Conservation (phyloP, 23 tunicate genomes). For the Styela clava region DNA sequence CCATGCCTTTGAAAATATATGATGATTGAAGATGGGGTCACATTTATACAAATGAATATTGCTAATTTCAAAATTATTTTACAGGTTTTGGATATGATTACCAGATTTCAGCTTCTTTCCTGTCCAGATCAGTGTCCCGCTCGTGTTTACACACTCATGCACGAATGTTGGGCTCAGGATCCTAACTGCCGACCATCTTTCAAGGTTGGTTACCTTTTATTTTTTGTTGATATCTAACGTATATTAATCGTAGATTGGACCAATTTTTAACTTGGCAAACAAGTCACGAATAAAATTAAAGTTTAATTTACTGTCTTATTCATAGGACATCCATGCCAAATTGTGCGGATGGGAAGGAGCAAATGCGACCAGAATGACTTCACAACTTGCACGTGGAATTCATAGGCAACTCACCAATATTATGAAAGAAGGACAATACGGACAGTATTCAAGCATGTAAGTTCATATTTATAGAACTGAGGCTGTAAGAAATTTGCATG, state of each 20-base stretch:
- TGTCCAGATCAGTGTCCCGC: constrained; percentile 99
- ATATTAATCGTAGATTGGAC: too few species aligned
- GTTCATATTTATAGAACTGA: not conserved
- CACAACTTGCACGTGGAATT: constrained; percentile 32
- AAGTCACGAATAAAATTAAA: too few species aligned
- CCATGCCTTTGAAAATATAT: too few species aligned
- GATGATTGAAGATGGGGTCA: too few species aligned
- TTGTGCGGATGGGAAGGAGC: constrained; percentile 26
- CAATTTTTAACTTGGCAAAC: too few species aligned
- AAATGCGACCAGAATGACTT: constrained; percentile 28
- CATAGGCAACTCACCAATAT: constrained; percentile 73
- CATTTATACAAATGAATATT: too few species aligned
- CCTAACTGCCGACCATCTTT: constrained; percentile 63
- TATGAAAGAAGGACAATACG: constrained; percentile 38
- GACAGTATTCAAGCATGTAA: constrained; percentile 28
- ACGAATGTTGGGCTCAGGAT: constrained; percentile 79
- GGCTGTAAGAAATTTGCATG: too few species aligned
- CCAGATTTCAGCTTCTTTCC: constrained; percentile 65
- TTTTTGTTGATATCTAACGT: too few species aligned
- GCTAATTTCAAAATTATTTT: not conserved
- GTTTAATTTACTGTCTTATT: too few species aligned
- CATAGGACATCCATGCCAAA: constrained; percentile 26
- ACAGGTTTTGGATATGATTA: constrained; percentile 78
- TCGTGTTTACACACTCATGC: constrained; percentile 86
- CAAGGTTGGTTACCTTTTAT: constrained; percentile 57